Conservation (phyloP, 2,888 invertebrate genomes). For the Rhabditoides inermis region DNA sequence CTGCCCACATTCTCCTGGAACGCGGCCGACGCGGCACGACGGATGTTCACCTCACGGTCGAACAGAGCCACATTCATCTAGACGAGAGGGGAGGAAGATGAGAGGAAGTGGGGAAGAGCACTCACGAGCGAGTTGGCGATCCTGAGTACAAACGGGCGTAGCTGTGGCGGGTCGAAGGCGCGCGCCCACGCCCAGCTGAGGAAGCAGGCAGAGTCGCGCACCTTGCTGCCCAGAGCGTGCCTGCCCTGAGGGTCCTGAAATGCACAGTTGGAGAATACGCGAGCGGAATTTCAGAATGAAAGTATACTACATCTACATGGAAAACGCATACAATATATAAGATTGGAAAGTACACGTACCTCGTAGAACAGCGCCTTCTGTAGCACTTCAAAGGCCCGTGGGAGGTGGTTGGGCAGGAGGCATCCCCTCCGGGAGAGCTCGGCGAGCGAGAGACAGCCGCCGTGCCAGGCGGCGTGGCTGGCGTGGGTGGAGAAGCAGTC, state of each 20-base stretch:
- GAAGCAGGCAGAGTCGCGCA: slow-evolving; percentile 95
- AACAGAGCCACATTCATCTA: slow-evolving; percentile 70
- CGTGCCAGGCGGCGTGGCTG: slow-evolving; percentile 38
- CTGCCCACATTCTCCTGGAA: slow-evolving; percentile 97
- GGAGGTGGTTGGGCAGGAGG: slow-evolving; percentile 55
- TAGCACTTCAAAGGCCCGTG: slow-evolving; percentile 48
- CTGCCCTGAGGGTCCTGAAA: not conserved
- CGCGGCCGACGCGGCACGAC: slow-evolving; percentile 91
- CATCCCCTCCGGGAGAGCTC: slow-evolving; percentile 58
- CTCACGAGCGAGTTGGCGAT: slow-evolving; percentile 68
- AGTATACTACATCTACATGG: no score
- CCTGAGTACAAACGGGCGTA: slow-evolving; percentile 70
- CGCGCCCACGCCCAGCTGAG: slow-evolving; percentile 96
- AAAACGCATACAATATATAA: no score
- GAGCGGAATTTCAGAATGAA: no score
- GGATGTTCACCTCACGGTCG: slow-evolving; percentile 88
- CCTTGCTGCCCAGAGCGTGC: slow-evolving; percentile 72
- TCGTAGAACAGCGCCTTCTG: slow-evolving; percentile 35
- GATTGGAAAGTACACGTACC: no score
- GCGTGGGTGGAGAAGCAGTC: slow-evolving; percentile 22
- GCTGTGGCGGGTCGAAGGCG: slow-evolving; percentile 66
- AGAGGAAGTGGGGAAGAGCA: not conserved
- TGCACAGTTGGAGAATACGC: no score
- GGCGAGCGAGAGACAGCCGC: slow-evolving; percentile 58
- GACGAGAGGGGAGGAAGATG: slow-evolving; percentile 1